Conservation (phyloP, 2,888 invertebrate species). For the Parnassius glacialis region DNA sequence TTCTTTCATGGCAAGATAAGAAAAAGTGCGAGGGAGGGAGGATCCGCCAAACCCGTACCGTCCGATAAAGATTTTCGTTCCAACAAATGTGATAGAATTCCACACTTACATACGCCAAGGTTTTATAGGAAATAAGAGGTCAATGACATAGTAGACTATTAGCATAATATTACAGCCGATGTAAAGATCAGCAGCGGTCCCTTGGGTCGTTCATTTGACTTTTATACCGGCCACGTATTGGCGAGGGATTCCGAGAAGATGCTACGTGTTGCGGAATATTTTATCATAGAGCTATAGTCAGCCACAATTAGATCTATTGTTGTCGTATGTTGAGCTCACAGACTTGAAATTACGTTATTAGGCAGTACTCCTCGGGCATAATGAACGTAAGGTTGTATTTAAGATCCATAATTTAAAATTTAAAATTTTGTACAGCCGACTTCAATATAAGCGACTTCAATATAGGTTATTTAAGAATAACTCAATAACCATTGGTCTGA, state of each 20-base stretch:
- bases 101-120: background rate
- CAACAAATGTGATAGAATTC: background rate
- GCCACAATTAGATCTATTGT: background rate
- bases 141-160: constrained; percentile 56
- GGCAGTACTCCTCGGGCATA: too few relatives aligned
- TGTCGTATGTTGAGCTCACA: background rate
- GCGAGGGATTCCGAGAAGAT: background rate
- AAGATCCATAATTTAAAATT: too few relatives aligned
- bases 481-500: too few relatives aligned
- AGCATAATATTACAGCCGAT: constrained; percentile 41
- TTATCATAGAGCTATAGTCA: background rate
- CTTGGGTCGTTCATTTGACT: background rate
- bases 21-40: too few relatives aligned
- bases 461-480: too few relatives aligned
- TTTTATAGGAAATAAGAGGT: constrained; percentile 33
- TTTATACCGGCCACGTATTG: background rate
- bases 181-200: constrained; percentile 24
- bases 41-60: too few relatives aligned
- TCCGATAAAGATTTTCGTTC: too few relatives aligned
- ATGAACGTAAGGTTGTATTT: too few relatives aligned
- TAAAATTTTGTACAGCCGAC: too few relatives aligned
- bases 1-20: too few relatives aligned
- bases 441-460: too few relatives aligned
- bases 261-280: background rate
- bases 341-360: too few relatives aligned